Evolutionary conservation across 2,888 invertebrate species (phyloP).

Genomic region (Adineta ricciae): DNA sequence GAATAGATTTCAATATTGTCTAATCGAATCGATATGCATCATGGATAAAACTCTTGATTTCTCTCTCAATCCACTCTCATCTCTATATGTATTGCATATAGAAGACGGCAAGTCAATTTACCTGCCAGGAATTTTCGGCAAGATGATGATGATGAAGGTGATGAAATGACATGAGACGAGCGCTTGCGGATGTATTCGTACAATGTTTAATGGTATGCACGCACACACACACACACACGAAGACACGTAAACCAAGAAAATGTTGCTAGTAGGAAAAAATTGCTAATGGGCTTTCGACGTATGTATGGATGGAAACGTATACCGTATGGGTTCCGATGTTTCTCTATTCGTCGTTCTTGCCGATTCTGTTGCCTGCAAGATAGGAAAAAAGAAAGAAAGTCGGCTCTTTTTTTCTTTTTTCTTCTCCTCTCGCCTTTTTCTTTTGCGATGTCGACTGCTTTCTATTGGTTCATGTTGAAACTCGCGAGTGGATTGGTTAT

Average conservation of each 20-base stretch:
- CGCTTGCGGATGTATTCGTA: neutral
- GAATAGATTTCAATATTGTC: neutral
- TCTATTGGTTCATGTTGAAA: neutral
- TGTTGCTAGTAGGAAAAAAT: neutral
- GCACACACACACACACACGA: neutral
- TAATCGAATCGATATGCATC: neutral
- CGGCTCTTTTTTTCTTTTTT: neutral
- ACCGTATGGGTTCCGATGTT: neutral
- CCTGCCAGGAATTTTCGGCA: constrained; percentile 23
- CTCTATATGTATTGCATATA: neutral
- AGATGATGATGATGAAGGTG: constrained; percentile 20
- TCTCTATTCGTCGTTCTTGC: neutral
- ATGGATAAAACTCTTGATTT: neutral
- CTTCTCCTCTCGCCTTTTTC: neutral
- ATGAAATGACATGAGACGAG: constrained; percentile 16
- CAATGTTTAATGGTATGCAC: constrained; percentile 1
- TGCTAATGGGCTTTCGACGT: neutral
- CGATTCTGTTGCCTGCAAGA: neutral
- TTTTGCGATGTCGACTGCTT: neutral
- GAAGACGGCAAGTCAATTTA: neutral
- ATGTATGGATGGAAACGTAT: neutral
- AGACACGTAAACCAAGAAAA: neutral
- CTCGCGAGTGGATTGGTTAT: neutral
- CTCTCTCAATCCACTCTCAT: neutral
- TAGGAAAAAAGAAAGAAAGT: neutral